Base-by-base conservation (phyloP, 35 echinoderm and acorn worm species). In the Lytechinus pictus region DNA sequence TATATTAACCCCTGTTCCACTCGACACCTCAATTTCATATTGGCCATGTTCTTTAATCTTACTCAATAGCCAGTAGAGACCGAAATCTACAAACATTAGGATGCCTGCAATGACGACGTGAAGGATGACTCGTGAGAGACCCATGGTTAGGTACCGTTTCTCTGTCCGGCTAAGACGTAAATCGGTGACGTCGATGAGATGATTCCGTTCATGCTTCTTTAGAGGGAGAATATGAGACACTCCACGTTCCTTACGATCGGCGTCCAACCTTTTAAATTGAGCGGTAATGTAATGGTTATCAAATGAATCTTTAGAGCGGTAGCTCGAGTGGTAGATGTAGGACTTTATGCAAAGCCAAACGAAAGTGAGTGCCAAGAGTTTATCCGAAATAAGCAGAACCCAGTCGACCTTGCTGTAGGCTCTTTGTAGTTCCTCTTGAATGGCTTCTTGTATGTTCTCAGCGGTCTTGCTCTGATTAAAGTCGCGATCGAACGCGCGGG, bases 201-300 rank as follows among this genome's bases (percentile, higher is more conserved):
- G 95, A 14, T 71, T 87, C 29, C 87, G 89, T 53, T 99, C 98
- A 27, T 96, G 86, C 58, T 99, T 99, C 86, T 99, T 99, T 44
- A 99, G 89, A 27, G 98, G 98, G 7, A 99, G 87, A 19, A 99
- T 19, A 72, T 57, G 56, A 14, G 96, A 54, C 61, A 58, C 94
- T 12, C 96, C 95, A 52, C 94, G 55, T 54, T 96, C 52, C 52
- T 95, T 94, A 9, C 98, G 91, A 86, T 91, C 88, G 3, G 60
- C 87, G 87, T 99, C 98, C 24, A 99, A 61, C 79, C 95, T 95
- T 87, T 96, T 96, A 21, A 97, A 99, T 27, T 96, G 94, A 9
- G 61, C 53, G 4, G 98, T 99, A 28, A 99, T 95, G 71, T 99
- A 99, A 52, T 92, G 97, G 66, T 99, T 99, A 95, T 99, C 98